Conservation (phyloP, 2,888 invertebrate species). For the Agrochola litura region DNA sequence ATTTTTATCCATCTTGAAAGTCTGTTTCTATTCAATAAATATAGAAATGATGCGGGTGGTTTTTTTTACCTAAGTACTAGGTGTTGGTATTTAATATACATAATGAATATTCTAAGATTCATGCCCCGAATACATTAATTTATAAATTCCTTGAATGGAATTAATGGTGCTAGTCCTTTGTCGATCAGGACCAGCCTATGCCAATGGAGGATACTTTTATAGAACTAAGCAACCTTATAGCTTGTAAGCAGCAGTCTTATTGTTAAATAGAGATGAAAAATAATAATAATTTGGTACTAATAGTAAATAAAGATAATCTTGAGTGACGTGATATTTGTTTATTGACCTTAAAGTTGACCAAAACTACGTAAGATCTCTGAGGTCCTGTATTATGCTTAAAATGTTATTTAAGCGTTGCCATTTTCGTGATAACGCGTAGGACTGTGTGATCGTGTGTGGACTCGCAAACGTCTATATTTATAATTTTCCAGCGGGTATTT, state of each 20-base stretch:
- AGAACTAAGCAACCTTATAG: background rate
- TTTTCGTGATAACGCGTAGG: constrained; percentile 25
- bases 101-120: constrained; percentile 21
- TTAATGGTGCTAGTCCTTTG: constrained; percentile 19
- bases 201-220: constrained; percentile 1
- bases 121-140: constrained; percentile 25
- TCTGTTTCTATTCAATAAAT: background rate
- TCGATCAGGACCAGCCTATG: constrained; percentile 10
- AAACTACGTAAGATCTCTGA: constrained; percentile 23
- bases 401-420: background rate
- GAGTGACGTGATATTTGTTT: background rate
- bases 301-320: background rate
- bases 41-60: background rate
- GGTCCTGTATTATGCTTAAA: background rate
- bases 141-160: constrained; percentile 29
- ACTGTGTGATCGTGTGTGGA: background rate
- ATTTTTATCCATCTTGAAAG: constrained; percentile 2
- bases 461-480: constrained; percentile 33
- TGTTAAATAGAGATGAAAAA: background rate
- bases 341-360: background rate
- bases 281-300: background rate
- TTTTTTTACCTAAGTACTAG: background rate
- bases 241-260: background rate
- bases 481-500: constrained; percentile 30
- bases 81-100: constrained; percentile 7